Evolutionary conservation across 1,140 invertebrate species (phyloP), one percentile per base, ranked within the genome.

Genomic region (Agrilus planipennis): DNA sequence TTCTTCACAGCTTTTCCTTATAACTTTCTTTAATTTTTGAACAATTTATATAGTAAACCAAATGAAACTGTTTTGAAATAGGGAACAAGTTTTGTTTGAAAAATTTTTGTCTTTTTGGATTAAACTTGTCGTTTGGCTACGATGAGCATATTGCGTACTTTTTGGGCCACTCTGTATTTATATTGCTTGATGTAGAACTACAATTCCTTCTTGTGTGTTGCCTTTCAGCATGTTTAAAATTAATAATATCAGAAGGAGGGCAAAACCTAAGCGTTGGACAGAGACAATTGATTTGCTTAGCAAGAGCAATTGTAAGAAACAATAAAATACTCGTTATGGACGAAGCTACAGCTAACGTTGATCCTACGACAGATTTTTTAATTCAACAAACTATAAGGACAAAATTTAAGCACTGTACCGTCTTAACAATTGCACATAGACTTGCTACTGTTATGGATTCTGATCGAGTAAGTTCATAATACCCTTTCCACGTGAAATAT

Each of bases 261-360:
- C 58, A 64, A 4, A 81, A 81, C 56, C 70, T 77, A 20, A 79
- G 76, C 44, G 74, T 80, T 7, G 81, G 81, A 0, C 78, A 83
- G 53, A 60, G 77, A 15, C 81, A 85, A 52, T 58, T 85, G 10
- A 57, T 85, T 1, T 84, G 81, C 45, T 61, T 84, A 34, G 79
- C 75, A 0, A 55, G 79, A 48, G 77, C 79, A 2, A 69, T 84
- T 39, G 54, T 84, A 6, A 63, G 73, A 29, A 75, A 77, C 19
- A 77, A 76, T 49, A 70, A 68, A 41, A 70, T 86, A 47, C 54
- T 85, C 1, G 69, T 85, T 44, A 53, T 87, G 31, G 83, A 87
- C 53, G 83, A 87, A 61, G 84, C 84, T 0, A 85, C 84, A 0
- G 82, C 83, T 2, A 79, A 81, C 38, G 76, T 87, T 2, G 83